Evolutionary conservation across 2,113 vertebrate species (phyloP).

Genomic region (Rynchops niger): DNA sequence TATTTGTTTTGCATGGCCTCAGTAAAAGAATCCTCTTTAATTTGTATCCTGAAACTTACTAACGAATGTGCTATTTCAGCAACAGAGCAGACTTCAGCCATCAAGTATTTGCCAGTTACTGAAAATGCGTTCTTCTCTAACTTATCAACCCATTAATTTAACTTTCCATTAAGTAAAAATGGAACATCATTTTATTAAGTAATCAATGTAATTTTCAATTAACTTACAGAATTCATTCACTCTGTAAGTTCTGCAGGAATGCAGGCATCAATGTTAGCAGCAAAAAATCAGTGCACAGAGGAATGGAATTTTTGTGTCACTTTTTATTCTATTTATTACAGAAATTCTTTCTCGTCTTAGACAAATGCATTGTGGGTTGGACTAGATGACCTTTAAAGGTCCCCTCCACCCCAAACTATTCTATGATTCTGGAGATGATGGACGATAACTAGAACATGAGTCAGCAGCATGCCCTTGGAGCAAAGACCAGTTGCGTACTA

Average conservation of each 20-base stretch:
- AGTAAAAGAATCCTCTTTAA: not conserved
- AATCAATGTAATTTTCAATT: not conserved
- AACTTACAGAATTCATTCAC: not conserved
- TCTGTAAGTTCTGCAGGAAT: not conserved
- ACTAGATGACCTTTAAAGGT: not conserved
- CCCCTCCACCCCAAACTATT: not conserved
- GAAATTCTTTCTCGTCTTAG: not conserved
- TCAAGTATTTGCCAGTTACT: not conserved
- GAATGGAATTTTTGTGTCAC: not conserved
- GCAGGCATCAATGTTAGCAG: not conserved
- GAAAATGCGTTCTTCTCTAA: not conserved
- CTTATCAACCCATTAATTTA: not conserved
- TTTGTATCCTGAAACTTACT: not conserved
- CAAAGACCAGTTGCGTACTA: not conserved
- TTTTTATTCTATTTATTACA: not conserved
- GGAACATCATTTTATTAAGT: not conserved
- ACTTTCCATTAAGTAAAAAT: not conserved
- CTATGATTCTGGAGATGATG: not conserved
- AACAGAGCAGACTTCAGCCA: not conserved
- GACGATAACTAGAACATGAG: not conserved
- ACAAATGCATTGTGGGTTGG: not conserved
- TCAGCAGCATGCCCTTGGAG: not conserved
- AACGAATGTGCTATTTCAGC: not conserved
- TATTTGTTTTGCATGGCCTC: not conserved
- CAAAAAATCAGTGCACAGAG: not conserved